Evolutionary conservation across 1,140 invertebrate species (phyloP).

Genomic region (Pararge aegeria): DNA sequence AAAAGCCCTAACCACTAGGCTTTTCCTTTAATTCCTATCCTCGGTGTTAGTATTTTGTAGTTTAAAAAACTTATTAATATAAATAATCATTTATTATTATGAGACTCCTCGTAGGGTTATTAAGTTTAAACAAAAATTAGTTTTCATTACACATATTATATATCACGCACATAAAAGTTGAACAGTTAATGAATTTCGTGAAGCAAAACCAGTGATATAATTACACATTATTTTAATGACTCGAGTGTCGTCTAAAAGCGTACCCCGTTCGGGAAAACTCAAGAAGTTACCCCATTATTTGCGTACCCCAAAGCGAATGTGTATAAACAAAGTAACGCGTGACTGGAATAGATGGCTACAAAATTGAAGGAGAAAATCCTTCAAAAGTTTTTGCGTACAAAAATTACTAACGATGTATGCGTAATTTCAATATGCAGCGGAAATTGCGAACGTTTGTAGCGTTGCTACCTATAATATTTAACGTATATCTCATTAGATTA

Average conservation of each 20-base stretch:
- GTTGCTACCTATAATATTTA: no score
- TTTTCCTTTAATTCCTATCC: no score
- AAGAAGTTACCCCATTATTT: slow-evolving; percentile 64
- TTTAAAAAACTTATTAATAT: no score
- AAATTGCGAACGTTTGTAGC: no score
- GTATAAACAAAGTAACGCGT: slow-evolving; percentile 62
- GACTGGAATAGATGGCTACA: slow-evolving; percentile 56
- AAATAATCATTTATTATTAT: no score
- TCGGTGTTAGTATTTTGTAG: no score
- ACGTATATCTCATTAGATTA: no score
- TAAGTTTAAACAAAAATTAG: neutral
- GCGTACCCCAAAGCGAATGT: slow-evolving; percentile 53
- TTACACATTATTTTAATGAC: slow-evolving; percentile 24
- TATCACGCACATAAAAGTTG: neutral
- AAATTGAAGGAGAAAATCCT: slow-evolving; percentile 39
- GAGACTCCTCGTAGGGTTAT: no score
- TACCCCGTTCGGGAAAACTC: slow-evolving; percentile 23
- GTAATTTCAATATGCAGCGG: neutral
- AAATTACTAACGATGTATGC: slow-evolving; percentile 23
- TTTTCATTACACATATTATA: neutral
- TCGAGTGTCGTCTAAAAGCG: slow-evolving; percentile 15
- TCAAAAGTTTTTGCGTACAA: slow-evolving; percentile 46
- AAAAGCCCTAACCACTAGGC: no score
- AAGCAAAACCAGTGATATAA: slow-evolving; percentile 23
- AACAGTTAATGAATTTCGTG: slow-evolving; percentile 13